These are phyloP conservation scores for Trogon surrucura DNA, from an alignment of 2,113 vertebrate genomes.

Conservation along the genomic window DNA sequence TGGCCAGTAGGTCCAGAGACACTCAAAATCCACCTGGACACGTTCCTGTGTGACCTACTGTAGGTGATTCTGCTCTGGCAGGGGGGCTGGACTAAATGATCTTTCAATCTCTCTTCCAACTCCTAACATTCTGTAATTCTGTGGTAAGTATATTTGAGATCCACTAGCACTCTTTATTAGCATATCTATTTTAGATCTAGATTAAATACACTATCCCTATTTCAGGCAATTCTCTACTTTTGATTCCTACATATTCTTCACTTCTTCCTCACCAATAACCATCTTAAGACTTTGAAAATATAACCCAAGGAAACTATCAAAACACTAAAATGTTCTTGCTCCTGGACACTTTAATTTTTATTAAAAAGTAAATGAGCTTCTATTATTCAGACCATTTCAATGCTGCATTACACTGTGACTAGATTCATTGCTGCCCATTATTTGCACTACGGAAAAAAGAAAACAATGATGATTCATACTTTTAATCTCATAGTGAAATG, in stretches of 20 bases:
- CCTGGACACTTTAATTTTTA: not conserved
- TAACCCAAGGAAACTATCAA: not conserved
- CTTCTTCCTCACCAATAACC: not conserved
- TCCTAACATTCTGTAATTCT: too few relatives aligned
- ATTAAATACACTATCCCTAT: not conserved
- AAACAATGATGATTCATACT: slow-evolving; percentile 7
- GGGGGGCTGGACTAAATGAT: too few relatives aligned
- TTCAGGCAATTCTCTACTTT: not conserved
- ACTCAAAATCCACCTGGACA: too few relatives aligned
- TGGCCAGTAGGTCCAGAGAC: too few relatives aligned
- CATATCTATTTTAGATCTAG: not conserved
- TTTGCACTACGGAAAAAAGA: not conserved
- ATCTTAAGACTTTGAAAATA: not conserved
- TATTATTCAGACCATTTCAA: not conserved
- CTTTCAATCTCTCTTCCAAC: too few relatives aligned
- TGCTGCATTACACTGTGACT: not conserved
- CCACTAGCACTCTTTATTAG: not conserved
- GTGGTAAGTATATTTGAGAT: not conserved
- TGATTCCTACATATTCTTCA: not conserved
- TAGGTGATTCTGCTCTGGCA: too few relatives aligned
- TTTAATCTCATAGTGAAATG: not conserved
- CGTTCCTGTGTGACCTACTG: too few relatives aligned
- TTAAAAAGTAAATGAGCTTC: not conserved
- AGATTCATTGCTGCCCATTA: slow-evolving; percentile 29
- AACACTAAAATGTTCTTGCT: not conserved